Evolutionary conservation across 2,113 vertebrate genomes (phyloP).

Genomic region (Melanostigma gelatinosum): DNA sequence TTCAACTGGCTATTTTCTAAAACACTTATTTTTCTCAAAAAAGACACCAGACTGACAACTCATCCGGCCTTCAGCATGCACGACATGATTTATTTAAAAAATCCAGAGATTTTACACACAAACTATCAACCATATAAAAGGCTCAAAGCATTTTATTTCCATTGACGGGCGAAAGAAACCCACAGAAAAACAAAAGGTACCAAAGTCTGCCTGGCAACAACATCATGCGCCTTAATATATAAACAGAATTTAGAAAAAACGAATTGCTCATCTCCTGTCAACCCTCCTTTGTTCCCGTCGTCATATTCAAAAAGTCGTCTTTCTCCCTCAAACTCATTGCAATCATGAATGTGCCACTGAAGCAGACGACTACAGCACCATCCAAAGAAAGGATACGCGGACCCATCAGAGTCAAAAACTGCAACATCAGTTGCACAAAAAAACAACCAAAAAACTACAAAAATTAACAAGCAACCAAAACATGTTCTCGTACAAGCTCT

Average conservation of each 20-base stretch:
- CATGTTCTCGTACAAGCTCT: conserved; percentile 21
- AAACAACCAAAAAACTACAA: conserved; percentile 2
- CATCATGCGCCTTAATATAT: conserved; percentile 59
- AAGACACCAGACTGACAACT: conserved; percentile 22
- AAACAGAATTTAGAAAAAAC: conserved; percentile 34
- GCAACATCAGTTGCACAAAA: conserved; percentile 40
- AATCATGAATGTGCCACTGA: conserved; percentile 23
- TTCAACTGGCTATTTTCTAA: neutral
- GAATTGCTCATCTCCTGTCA: neutral
- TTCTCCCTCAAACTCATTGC: neutral
- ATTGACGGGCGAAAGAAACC: conserved; percentile 30
- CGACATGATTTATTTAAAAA: conserved; percentile 47
- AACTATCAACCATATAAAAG: conserved; percentile 46
- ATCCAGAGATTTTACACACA: conserved; percentile 48
- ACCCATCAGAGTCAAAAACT: conserved; percentile 43
- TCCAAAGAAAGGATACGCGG: conserved; percentile 37
- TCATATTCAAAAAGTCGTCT: neutral
- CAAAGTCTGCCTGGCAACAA: conserved; percentile 52
- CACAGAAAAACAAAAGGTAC: conserved; percentile 48
- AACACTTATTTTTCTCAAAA: conserved; percentile 8
- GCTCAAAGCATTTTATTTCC: conserved; percentile 62
- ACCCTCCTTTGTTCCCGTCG: conserved; percentile 44
- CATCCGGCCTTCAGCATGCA: conserved; percentile 49
- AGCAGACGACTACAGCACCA: conserved; percentile 22
- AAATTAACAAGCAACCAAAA: conserved; percentile 40